These are phyloP conservation scores for Erpornis zantholeuca DNA, from an alignment of 2,113 vertebrate genomes.

Conservation along the genomic window DNA sequence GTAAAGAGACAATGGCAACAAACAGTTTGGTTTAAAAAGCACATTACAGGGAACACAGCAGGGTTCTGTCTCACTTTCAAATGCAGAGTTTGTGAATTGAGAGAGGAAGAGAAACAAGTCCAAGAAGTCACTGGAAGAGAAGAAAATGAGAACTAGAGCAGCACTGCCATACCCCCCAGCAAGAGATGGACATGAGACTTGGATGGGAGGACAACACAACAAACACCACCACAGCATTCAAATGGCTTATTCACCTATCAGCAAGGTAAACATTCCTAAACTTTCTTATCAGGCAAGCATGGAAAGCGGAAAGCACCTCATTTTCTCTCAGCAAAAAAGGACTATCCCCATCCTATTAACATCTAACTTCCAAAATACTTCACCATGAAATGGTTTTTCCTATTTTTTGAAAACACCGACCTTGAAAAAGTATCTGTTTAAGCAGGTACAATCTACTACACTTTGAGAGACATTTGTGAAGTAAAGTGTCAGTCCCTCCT, in stretches of 20 bases:
- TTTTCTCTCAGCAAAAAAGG: neutral
- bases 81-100: neutral
- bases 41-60: accelerated
- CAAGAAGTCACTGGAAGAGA: neutral
- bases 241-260: neutral
- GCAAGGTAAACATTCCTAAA: neutral
- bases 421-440: neutral
- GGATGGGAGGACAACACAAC: neutral
- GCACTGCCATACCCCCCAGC: neutral
- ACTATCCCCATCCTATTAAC: neutral
- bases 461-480: neutral
- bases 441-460: neutral
- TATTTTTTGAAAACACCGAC: neutral
- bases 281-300: neutral
- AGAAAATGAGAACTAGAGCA: neutral
- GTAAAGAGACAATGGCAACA: neutral
- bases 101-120: neutral
- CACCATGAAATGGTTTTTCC: neutral
- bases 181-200: neutral
- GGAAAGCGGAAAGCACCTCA: neutral
- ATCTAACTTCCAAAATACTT: neutral
- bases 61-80: neutral
- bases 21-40: neutral
- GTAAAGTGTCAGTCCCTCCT: neutral
- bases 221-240: neutral